Percentiles rank a stretch among this genome's conserved stretches.
Evolutionary conservation across 2,888 invertebrate genomes (phyloP).

Genomic region (Carabus problematicus): DNA sequence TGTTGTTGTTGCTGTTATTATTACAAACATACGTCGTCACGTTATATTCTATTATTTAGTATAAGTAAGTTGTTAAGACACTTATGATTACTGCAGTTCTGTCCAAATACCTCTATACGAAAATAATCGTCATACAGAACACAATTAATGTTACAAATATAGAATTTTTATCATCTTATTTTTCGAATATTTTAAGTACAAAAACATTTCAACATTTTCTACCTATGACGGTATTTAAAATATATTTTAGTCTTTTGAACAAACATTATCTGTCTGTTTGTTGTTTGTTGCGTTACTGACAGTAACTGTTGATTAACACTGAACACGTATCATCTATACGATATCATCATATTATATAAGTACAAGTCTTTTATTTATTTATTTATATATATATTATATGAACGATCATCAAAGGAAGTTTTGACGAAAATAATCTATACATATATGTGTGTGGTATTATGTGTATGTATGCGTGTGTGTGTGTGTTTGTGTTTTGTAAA

Average conservation of each 20-base stretch:
- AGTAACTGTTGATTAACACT: conserved; percentile 40
- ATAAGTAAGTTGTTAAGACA: conserved; percentile 35
- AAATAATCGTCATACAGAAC: conserved; percentile 40
- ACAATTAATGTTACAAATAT: conserved; percentile 42
- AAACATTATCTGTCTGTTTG: conserved; percentile 23
- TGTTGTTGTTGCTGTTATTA: conserved; percentile 14
- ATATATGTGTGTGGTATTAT: too few species aligned
- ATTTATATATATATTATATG: conserved; percentile 32
- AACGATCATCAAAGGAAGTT: conserved; percentile 33
- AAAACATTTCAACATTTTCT: conserved; percentile 58
- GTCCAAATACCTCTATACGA: conserved; percentile 41
- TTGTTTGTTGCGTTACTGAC: conserved; percentile 34
- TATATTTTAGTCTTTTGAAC: conserved; percentile 54
- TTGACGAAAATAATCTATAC: conserved; percentile 38
- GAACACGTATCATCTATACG: conserved; percentile 41
- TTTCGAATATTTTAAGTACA: conserved; percentile 54
- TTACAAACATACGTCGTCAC: conserved; percentile 30
- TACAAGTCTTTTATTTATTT: conserved; percentile 38
- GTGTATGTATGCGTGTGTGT: neutral
- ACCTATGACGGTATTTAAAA: conserved; percentile 57
- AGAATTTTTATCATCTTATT: conserved; percentile 39
- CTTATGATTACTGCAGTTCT: conserved; percentile 38
- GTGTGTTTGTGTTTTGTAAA: neutral
- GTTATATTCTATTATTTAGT: conserved; percentile 7
- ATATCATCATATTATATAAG: conserved; percentile 21